Percentiles rank a stretch among this genome's conserved stretches.
phyloP scores from a whole-genome alignment of 2,888 invertebrate genomes.

The Teleogryllus oceanicus region DNA sequence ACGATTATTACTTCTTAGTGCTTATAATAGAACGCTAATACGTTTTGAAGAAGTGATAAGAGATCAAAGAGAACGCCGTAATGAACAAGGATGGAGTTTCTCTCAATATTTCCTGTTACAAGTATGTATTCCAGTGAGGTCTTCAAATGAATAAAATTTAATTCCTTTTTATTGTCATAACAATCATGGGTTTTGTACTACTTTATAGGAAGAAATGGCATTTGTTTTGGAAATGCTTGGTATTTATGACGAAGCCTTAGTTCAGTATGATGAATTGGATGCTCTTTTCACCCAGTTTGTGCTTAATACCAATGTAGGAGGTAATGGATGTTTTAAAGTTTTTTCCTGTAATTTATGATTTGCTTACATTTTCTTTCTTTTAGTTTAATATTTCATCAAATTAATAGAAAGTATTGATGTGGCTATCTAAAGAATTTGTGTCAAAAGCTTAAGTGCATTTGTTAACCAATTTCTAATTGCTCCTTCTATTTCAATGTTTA shows the following conservation, averaged over 20 bases:
- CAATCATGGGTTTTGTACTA: conserved; percentile 27
- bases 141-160: not conserved
- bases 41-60: conserved; percentile 88
- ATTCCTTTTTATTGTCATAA: not conserved
- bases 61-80: conserved; percentile 83
- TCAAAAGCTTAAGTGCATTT: no score
- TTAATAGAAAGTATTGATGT: no score
- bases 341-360: no score
- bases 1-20: conserved; percentile 75
- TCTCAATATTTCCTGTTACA: conserved; percentile 90
- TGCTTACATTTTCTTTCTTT: no score
- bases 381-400: not conserved
- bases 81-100: conserved; percentile 90
- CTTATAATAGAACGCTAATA: conserved; percentile 80
- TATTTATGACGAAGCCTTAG: conserved; percentile 86
- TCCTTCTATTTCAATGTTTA: conserved; percentile 40
- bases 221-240: conserved; percentile 93
- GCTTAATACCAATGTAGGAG: conserved; percentile 83
- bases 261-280: conserved; percentile 96
- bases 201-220: conserved; percentile 84
- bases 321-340: conserved; percentile 43
- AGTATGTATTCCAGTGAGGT: conserved; percentile 49
- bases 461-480: no score
- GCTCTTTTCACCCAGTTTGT: conserved; percentile 95
- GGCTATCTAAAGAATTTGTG: no score